phyloP scores from a whole-genome alignment of 2,797 vertebrate species.

The Cyprinodon diabolis region DNA sequence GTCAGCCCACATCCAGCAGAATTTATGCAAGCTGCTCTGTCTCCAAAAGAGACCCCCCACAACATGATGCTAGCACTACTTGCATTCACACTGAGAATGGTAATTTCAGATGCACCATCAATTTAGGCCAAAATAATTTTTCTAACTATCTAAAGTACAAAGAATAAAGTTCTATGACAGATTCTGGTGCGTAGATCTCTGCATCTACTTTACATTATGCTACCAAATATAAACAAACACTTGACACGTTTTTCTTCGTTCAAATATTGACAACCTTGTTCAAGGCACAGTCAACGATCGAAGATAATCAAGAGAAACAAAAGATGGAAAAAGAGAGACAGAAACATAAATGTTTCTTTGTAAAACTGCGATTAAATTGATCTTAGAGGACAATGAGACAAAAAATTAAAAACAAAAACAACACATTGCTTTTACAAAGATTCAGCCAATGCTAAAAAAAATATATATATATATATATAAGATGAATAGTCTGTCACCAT shows the following conservation, averaged over 20 bases:
- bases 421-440: slow-evolving; percentile 18
- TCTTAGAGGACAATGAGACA: slow-evolving; percentile 33
- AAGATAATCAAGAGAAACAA: slow-evolving; percentile 36
- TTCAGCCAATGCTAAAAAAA: slow-evolving; percentile 53
- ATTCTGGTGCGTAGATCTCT: neutral
- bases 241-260: neutral
- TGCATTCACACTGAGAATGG: neutral
- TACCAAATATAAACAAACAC: no score
- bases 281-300: slow-evolving; percentile 8
- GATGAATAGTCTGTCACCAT: slow-evolving; percentile 30
- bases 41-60: neutral
- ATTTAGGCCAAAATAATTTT: neutral
- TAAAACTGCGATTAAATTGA: slow-evolving; percentile 44
- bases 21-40: neutral
- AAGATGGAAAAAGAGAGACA: slow-evolving; percentile 12
- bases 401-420: slow-evolving; percentile 37
- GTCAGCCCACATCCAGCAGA: no score
- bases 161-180: no score
- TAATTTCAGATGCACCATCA: neutral
- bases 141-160: no score
- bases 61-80: neutral
- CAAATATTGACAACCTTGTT: neutral
- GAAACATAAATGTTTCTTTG: neutral
- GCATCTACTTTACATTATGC: neutral
- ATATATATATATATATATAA: neutral